These are phyloP conservation scores for Megalurothrips usitatus DNA, from an alignment of 2,888 invertebrate species.

Conservation along the genomic window DNA sequence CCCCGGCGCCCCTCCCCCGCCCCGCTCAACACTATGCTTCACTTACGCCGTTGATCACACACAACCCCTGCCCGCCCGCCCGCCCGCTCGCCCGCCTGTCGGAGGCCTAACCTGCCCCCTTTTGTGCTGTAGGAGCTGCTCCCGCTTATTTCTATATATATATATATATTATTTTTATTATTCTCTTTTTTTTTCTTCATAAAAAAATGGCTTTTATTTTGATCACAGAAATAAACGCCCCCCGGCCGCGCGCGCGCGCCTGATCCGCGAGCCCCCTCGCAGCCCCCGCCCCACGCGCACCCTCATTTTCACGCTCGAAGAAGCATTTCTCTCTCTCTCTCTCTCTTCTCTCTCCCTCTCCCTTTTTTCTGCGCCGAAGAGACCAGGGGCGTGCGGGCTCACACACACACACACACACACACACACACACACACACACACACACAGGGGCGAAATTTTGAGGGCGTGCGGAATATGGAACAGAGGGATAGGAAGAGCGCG, in stretches of 20 bases:
- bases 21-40: conserved; percentile 18
- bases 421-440: neutral
- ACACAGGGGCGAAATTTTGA: neutral
- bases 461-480: no score
- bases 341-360: neutral
- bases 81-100: neutral
- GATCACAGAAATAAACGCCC: neutral
- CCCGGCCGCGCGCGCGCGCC: neutral
- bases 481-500: no score
- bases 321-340: conserved; percentile 4
- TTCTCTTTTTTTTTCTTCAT: neutral
- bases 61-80: no score
- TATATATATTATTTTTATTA: no score
- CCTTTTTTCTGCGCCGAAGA: no score
- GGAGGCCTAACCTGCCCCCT: neutral
- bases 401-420: neutral
- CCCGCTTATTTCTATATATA: neutral
- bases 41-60: conserved; percentile 19
- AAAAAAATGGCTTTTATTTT: conserved; percentile 7
- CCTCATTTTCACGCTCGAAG: neutral
- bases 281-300: neutral
- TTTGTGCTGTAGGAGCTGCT: neutral
- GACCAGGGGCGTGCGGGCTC: neutral
- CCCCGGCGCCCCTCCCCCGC: neutral
- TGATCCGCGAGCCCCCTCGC: neutral